phyloP scores from a whole-genome alignment of 2,797 vertebrate genomes.

The Huso huso region DNA sequence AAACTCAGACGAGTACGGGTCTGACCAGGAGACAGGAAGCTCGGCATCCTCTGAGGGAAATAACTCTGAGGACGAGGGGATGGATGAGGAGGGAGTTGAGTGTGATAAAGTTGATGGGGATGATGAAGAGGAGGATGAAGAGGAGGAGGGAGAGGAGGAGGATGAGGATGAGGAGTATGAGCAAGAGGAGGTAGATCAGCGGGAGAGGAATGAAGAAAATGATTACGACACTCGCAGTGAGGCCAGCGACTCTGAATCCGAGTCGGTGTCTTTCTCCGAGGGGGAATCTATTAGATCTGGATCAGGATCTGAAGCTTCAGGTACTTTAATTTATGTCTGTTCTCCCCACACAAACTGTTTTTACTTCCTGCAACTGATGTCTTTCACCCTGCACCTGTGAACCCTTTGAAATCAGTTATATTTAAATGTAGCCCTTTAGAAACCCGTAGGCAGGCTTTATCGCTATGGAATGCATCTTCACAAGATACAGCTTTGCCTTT shows the following conservation, averaged over 20 bases:
- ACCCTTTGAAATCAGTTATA: too few species aligned
- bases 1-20: slow-evolving; percentile 77
- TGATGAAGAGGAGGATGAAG: slow-evolving; percentile 63
- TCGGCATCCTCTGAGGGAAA: slow-evolving; percentile 57
- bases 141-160: slow-evolving; percentile 65
- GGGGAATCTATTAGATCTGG: slow-evolving; percentile 79
- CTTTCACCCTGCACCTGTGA: too few species aligned
- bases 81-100: slow-evolving; percentile 40
- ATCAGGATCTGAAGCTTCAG: slow-evolving; percentile 83
- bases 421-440: too few species aligned
- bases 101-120: slow-evolving; percentile 43
- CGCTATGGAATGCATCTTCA: too few species aligned
- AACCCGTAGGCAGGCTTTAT: too few species aligned
- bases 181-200: slow-evolving; percentile 78
- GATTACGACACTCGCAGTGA: slow-evolving; percentile 95
- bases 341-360: too few species aligned
- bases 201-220: slow-evolving; percentile 69
- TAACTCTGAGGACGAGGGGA: slow-evolving; percentile 36
- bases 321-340: slow-evolving; percentile 41
- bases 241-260: slow-evolving; percentile 89
- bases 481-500: too few species aligned
- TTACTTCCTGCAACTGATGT: too few species aligned
- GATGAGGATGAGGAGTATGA: slow-evolving; percentile 84
- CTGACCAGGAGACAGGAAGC: slow-evolving; percentile 65
- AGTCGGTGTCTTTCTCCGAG: slow-evolving; percentile 86